Evolutionary conservation across 2,888 invertebrate genomes (phyloP).

Genomic region (Pseudanteris insignis): DNA sequence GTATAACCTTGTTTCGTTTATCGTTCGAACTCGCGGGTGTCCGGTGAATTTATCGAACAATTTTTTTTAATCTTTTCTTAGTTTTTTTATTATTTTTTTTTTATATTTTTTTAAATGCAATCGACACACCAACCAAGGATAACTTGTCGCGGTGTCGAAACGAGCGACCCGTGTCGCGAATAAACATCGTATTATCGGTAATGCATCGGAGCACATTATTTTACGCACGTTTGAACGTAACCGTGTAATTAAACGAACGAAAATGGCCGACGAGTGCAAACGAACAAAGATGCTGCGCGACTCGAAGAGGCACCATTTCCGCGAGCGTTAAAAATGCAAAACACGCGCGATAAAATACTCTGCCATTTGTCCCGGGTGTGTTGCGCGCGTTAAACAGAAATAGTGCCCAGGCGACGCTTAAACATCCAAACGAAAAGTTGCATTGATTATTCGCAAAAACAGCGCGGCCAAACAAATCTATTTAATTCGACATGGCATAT

Average conservation of each 20-base stretch:
- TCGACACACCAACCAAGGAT: conserved; percentile 20
- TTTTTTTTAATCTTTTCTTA: too few relatives aligned
- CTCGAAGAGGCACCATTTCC: conserved; percentile 12
- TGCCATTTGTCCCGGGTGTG: conserved; percentile 25
- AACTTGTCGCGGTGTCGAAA: conserved; percentile 34
- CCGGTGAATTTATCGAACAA: conserved; percentile 3
- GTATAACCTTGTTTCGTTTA: conserved; percentile 1
- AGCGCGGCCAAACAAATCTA: conserved; percentile 15
- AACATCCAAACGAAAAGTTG: conserved; percentile 19
- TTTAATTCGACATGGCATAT: conserved; percentile 15
- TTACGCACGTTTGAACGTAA: conserved; percentile 14
- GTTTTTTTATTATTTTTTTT: too few relatives aligned
- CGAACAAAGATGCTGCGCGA: conserved; percentile 23
- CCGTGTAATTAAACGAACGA: conserved; percentile 32
- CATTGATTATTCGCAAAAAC: conserved; percentile 17
- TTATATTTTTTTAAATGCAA: too few relatives aligned
- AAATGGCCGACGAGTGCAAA: conserved; percentile 19
- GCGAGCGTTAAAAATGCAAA: conserved; percentile 27
- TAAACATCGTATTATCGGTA: conserved; percentile 40
- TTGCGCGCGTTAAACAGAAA: conserved; percentile 19
- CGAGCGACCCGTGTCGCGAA: conserved; percentile 26
- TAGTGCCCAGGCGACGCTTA: conserved; percentile 9
- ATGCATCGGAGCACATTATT: conserved; percentile 35
- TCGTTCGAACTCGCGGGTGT: background rate
- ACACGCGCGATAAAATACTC: conserved; percentile 34